phyloP scores from a whole-genome alignment of 2,797 vertebrate species.

The Dryobates pubescens region DNA sequence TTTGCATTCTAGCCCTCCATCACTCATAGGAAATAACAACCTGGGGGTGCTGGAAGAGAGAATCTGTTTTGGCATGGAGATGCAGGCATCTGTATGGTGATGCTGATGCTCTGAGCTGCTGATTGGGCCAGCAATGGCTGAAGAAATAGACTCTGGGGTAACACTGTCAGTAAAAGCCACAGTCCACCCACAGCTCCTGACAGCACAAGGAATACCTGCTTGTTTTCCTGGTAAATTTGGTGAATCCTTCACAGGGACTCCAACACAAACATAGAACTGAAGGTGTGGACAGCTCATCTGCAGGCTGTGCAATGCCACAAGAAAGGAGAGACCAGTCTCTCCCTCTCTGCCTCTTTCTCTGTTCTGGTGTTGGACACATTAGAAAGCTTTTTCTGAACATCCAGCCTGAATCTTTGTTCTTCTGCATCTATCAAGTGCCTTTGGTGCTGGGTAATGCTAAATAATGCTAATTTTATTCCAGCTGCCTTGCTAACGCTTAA shows the following conservation, averaged over 20 bases:
- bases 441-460: constrained; percentile 44
- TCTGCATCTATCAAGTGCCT: constrained; percentile 49
- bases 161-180: accelerated
- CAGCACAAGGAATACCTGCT: not conserved
- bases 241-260: not conserved
- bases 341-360: accelerated
- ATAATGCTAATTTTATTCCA: constrained; percentile 64
- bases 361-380: accelerated
- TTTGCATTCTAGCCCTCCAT: not conserved
- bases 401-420: constrained; percentile 15
- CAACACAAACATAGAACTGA: accelerated
- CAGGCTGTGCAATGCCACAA: accelerated
- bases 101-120: not conserved
- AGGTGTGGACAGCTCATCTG: too few species aligned
- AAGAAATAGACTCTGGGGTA: accelerated
- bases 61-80: not conserved
- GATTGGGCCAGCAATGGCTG: not conserved
- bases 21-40: not conserved
- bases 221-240: not conserved
- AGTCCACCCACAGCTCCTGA: not conserved
- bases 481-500: constrained; percentile 22
- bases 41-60: accelerated
- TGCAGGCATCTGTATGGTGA: not conserved
- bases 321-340: not conserved
- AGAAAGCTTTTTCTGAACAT: not conserved